Evolutionary conservation across 2,113 vertebrate genomes (phyloP).

Genomic region (Elachura formosa): DNA sequence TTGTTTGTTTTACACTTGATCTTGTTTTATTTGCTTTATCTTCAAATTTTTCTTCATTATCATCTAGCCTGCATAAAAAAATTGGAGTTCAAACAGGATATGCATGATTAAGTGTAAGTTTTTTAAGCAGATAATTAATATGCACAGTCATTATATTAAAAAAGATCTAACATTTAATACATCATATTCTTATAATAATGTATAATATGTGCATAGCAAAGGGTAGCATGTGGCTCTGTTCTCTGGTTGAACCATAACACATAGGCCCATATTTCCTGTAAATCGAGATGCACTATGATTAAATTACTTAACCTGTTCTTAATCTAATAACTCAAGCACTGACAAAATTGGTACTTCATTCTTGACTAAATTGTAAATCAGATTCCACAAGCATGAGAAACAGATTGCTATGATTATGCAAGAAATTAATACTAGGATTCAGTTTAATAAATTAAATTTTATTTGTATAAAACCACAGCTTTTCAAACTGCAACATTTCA

Average conservation of each 20-base stretch:
- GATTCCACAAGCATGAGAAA: neutral
- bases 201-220: neutral
- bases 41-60: neutral
- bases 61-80: neutral
- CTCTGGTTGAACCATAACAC: neutral
- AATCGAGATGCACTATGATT: neutral
- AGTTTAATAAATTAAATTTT: neutral
- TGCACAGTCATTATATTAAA: neutral
- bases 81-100: neutral
- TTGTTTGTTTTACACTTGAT: neutral
- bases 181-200: neutral
- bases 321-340: neutral
- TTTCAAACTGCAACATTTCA: neutral
- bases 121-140: neutral
- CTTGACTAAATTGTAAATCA: neutral
- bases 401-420: neutral
- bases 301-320: slow-evolving; percentile 1
- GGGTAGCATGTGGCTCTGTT: neutral
- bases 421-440: neutral
- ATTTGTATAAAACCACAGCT: neutral
- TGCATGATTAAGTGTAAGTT: neutral
- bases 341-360: neutral
- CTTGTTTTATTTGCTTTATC: neutral
- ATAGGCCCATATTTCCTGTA: neutral
- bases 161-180: neutral